Evolutionary conservation across 2,797 vertebrate species (phyloP).

Genomic region (Sylvilagus floridanus): DNA sequence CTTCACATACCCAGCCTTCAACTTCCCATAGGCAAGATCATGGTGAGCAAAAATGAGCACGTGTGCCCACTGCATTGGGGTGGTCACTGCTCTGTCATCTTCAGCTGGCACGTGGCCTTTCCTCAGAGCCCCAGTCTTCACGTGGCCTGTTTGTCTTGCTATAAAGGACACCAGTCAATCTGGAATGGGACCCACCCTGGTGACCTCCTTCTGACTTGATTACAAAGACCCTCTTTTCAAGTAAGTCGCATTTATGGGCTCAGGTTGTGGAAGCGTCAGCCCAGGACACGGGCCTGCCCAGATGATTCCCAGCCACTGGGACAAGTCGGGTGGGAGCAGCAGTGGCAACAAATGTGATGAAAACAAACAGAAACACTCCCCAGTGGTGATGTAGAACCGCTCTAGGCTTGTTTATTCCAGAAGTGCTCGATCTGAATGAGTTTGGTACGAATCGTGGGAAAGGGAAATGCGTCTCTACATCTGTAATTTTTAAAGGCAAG

Average conservation of each 20-base stretch:
- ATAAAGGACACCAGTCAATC: neutral
- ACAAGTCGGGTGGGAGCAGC: accelerated
- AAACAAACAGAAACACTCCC: too few relatives aligned
- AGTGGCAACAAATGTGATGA: neutral
- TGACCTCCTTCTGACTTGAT: neutral
- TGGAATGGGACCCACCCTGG: too few relatives aligned
- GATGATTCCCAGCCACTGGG: neutral
- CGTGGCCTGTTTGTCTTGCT: neutral
- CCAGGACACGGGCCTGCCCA: neutral
- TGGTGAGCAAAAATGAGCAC: too few relatives aligned
- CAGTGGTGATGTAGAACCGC: neutral
- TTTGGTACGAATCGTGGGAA: slow-evolving; percentile 48
- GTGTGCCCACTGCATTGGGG: accelerated
- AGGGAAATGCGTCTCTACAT: slow-evolving; percentile 50
- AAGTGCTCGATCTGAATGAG: slow-evolving; percentile 39
- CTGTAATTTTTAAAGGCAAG: neutral
- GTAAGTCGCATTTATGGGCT: too few relatives aligned
- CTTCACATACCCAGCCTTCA: neutral
- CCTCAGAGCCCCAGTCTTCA: neutral
- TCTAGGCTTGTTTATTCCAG: neutral
- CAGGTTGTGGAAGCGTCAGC: neutral
- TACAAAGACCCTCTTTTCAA: neutral
- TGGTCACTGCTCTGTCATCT: neutral
- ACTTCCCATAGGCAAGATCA: neutral
- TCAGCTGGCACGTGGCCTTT: neutral